These are phyloP conservation scores for Marasmarcha lunaedactyla DNA, from an alignment of 2,888 invertebrate genomes.

Conservation along the genomic window DNA sequence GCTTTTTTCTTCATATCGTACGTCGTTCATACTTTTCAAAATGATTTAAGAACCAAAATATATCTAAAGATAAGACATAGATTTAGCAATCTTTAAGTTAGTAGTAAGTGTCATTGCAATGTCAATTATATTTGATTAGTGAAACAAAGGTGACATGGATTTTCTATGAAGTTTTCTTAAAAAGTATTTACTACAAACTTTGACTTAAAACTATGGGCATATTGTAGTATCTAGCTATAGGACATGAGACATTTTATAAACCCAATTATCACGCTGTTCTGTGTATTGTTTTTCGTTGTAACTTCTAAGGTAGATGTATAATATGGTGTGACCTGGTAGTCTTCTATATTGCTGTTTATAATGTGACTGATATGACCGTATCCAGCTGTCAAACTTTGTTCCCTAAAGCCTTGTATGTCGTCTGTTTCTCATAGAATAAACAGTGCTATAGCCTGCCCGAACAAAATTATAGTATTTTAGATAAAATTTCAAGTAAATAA, in stretches of 20 bases:
- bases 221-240: too few relatives aligned
- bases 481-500: slow-evolving; percentile 24
- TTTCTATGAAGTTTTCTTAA: slow-evolving; percentile 54
- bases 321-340: slow-evolving; percentile 14
- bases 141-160: slow-evolving; percentile 49
- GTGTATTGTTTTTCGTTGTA: neutral
- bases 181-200: slow-evolving; percentile 29
- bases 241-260: slow-evolving; percentile 22
- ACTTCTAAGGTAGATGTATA: slow-evolving; percentile 23
- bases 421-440: slow-evolving; percentile 18
- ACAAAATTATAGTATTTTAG: slow-evolving; percentile 29
- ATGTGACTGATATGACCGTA: slow-evolving; percentile 11
- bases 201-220: slow-evolving; percentile 19
- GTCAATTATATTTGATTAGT: slow-evolving; percentile 70
- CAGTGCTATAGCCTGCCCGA: slow-evolving; percentile 39
- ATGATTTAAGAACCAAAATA: slow-evolving; percentile 48
- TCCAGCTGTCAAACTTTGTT: too few relatives aligned
- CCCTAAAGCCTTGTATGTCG: neutral
- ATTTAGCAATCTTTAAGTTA: slow-evolving; percentile 61
- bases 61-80: slow-evolving; percentile 51
- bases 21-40: slow-evolving; percentile 10
- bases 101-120: slow-evolving; percentile 66
- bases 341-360: slow-evolving; percentile 39
- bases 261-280: neutral
- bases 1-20: too few relatives aligned